These are phyloP conservation scores for Drosophila maculinotata DNA, from an alignment of 2,888 invertebrate species.

Conservation along the genomic window DNA sequence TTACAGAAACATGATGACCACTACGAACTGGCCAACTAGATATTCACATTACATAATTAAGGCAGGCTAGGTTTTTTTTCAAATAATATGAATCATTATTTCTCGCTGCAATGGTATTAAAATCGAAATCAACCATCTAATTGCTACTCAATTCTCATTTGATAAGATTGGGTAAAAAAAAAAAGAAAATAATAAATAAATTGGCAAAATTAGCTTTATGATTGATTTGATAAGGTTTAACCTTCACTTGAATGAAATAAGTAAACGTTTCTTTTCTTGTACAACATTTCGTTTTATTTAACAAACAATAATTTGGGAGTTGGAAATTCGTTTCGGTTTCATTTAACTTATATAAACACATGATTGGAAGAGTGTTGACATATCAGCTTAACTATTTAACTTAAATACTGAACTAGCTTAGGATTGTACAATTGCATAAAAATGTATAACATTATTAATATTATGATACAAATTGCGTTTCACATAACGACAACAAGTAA, in stretches of 20 bases:
- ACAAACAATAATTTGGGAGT: conserved; percentile 27
- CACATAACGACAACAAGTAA: conserved; percentile 52
- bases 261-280: conserved; percentile 4
- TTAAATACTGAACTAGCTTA: conserved; percentile 46
- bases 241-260: neutral
- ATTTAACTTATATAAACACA: conserved; percentile 3
- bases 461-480: conserved; percentile 37
- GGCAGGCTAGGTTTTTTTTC: no score
- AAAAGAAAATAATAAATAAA: neutral
- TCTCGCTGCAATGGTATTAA: neutral
- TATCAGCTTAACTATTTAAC: conserved; percentile 42
- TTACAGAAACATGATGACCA: no score
- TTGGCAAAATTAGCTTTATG: neutral
- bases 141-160: conserved; percentile 2
- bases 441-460: conserved; percentile 32
- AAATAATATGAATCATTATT: no score
- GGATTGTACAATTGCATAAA: conserved; percentile 42
- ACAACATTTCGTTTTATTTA: conserved; percentile 54
- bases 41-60: no score
- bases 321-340: conserved; percentile 58
- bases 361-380: conserved; percentile 1
- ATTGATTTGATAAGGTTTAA: conserved; percentile 13
- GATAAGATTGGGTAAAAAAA: conserved; percentile 11
- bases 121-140: neutral
- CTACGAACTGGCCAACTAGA: no score